These are phyloP conservation scores for Gymnopithys bicolor DNA, from an alignment of 2,797 vertebrate species.

Conservation along the genomic window DNA sequence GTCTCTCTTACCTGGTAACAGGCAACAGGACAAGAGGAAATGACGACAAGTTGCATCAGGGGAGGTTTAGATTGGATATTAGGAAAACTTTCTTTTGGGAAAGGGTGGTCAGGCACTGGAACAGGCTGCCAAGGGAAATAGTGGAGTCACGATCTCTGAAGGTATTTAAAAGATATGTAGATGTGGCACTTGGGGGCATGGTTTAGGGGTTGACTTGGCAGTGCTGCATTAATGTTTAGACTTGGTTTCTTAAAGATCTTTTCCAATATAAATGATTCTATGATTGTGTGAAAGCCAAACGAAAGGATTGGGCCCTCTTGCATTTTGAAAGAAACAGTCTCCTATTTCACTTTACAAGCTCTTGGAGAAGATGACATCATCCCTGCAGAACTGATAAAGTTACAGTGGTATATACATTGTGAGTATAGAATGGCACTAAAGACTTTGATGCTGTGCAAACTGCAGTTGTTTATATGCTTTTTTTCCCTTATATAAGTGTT, in stretches of 20 bases:
- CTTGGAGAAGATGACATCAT: slow-evolving; percentile 19
- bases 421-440: not conserved
- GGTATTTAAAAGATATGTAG: not conserved
- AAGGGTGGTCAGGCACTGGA: not conserved
- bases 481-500: not conserved
- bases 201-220: not conserved
- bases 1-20: not conserved
- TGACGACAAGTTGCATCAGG: not conserved
- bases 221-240: not conserved
- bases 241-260: not conserved
- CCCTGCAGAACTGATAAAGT: not conserved
- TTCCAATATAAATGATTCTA: not conserved
- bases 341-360: slow-evolving; percentile 13
- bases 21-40: not conserved
- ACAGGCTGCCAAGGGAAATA: not conserved
- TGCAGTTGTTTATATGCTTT: not conserved
- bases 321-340: slow-evolving; percentile 8
- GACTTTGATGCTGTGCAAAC: not conserved
- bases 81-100: not conserved
- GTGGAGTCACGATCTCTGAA: not conserved
- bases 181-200: not conserved
- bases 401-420: not conserved
- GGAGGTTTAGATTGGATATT: not conserved
- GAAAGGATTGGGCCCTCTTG: not conserved
- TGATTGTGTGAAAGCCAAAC: not conserved